Evolutionary conservation across 2,113 vertebrate genomes (phyloP).

Genomic region (Notarius lentiginosus): DNA sequence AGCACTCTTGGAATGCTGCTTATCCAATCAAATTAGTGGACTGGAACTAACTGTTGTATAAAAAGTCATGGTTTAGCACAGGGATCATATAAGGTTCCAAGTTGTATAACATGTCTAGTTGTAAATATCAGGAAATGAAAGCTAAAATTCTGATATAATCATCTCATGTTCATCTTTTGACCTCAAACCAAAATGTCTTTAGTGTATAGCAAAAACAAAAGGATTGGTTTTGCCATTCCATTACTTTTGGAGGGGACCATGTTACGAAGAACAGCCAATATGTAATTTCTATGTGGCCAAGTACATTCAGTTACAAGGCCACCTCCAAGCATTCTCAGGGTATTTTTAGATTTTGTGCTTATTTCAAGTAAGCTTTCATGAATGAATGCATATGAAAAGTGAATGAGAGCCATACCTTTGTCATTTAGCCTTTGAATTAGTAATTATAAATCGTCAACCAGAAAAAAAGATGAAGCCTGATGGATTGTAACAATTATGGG

Average conservation of each 20-base stretch:
- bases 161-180: no score
- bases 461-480: neutral
- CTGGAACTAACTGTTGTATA: neutral
- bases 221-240: no score
- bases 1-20: neutral
- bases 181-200: no score
- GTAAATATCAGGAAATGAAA: neutral
- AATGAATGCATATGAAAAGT: constrained; percentile 26
- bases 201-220: no score
- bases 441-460: neutral
- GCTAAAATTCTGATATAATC: no score
- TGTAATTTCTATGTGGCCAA: neutral
- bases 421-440: neutral
- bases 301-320: constrained; percentile 22
- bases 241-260: neutral
- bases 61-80: constrained; percentile 4
- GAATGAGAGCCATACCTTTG: neutral
- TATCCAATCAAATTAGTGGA: neutral
- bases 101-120: neutral
- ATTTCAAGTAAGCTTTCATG: constrained; percentile 11
- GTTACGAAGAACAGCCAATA: neutral
- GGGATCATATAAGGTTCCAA: constrained; percentile 21
- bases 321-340: neutral
- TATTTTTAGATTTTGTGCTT: constrained; percentile 32
- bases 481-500: neutral